Evolutionary conservation across 2,113 vertebrate species (phyloP), one percentile per base, ranked within the genome.

Genomic region (Ochotona princeps): DNA sequence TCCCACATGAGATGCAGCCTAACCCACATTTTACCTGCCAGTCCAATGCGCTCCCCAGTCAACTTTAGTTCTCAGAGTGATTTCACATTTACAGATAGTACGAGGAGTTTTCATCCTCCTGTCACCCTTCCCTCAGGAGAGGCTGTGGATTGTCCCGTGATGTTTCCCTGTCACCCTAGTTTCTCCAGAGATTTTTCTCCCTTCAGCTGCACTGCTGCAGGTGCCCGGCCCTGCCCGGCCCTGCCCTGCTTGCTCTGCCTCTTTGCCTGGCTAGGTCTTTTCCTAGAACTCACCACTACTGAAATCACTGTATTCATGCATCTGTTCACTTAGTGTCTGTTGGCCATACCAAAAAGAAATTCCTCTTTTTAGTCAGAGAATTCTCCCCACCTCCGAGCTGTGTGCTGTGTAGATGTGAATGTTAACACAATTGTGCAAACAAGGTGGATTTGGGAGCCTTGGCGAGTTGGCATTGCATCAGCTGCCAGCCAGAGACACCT

Each of bases 391-490:
- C 21, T 38, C 54, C 51, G 70, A 72, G 35, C 47, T 79, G 47
- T 73, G 11, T 0, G 7, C 32, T 35, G 8, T 47, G 18, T 0
- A 2, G n/a, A 69, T 69, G 0, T 72, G 8, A n/a, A 18, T 32
- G 2, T 63, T 70, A 25, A 25, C 13, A 78, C 14, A 15, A 1
- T 30, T 70, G 14, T 66, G 38, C 66, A 65, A 2, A 44, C 65
- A 44, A 38, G 54, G 72, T 69, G 25, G 26, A 69, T 20, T 73
- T 49, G 73, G 83, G 47, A 63, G 21, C 26, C 44, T 73, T 0
- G 63, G 35, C 26, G 75, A 49, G 5, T 49, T 87, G 32, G 75
- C 78, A 83, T 78, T 82, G 38, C 44, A 44, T 30, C 87, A 25
- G 49, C 15, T 83, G 32, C 47, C 83, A 63, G 38, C 38, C 38